Evolutionary conservation across 2,888 invertebrate species (phyloP), one percentile per base, ranked within the genome.

Genomic region (Elysia crispata): DNA sequence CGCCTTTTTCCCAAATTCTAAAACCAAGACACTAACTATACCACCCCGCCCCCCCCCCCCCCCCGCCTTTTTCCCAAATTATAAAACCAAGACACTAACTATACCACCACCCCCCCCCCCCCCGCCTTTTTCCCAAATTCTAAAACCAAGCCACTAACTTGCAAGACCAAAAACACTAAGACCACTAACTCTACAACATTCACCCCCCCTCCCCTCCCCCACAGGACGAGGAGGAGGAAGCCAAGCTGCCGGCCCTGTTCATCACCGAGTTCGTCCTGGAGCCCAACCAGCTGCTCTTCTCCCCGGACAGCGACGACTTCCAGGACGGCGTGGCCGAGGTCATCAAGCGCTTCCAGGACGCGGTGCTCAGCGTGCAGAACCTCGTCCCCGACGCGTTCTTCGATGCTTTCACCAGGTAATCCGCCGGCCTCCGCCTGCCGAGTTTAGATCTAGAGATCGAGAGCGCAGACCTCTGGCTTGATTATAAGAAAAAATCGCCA

Each of bases 381-480:
- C 95, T 95, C 78, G 94, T 96, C 0, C 94, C 95, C 60, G 96
- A 97, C 86, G 93, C 94, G 0, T 91, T 93, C 30, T 95, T 95
- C 87, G 93, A 94, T 86, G 94, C 95, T 76, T 97, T 96, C 87
- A 96, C 96, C 1, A 95, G 95, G 94, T 94, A n/a, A n/a, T n/a
- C n/a, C n/a, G n/a, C n/a, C n/a, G n/a, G n/a, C n/a, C n/a, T n/a
- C n/a, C n/a, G n/a, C n/a, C n/a, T n/a, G n/a, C n/a, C n/a, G n/a
- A n/a, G n/a, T n/a, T n/a, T n/a, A n/a, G n/a, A n/a, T n/a, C n/a
- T n/a, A n/a, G n/a, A n/a, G n/a, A n/a, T n/a, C n/a, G n/a, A n/a
- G n/a, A n/a, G n/a, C n/a, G n/a, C n/a, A n/a, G n/a, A n/a, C n/a
- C n/a, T n/a, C n/a, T n/a, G n/a, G n/a, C n/a, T n/a, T n/a, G n/a